phyloP scores from a whole-genome alignment of 2,113 vertebrate species.

The Balaeniceps rex region DNA sequence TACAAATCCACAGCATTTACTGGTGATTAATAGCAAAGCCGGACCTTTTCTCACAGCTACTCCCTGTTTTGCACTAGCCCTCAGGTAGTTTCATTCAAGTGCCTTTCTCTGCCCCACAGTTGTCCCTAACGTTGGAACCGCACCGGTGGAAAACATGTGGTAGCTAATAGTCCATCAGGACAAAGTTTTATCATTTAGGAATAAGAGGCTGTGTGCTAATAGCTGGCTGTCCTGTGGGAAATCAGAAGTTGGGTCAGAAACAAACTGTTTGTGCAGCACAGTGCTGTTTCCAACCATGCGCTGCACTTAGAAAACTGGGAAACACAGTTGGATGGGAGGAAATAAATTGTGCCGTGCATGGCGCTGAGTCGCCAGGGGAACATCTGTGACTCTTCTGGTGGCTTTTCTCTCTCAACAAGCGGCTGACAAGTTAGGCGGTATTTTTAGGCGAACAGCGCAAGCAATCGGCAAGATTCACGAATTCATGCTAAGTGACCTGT shows the following conservation, averaged over 20 bases:
- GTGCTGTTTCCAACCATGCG: neutral
- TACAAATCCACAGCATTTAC: neutral
- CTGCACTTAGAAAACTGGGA: neutral
- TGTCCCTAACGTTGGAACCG: neutral
- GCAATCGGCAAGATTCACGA: neutral
- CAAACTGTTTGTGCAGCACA: neutral
- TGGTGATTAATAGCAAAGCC: neutral
- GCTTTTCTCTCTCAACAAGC: neutral
- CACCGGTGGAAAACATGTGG: neutral
- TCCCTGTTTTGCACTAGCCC: neutral
- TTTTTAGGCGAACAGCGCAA: neutral
- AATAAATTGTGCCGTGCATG: neutral
- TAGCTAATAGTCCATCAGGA: too few relatives aligned
- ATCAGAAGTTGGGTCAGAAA: neutral
- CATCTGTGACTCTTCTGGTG: neutral
- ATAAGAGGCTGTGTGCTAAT: neutral
- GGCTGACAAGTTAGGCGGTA: neutral
- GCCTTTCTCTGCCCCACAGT: neutral
- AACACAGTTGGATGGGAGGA: neutral
- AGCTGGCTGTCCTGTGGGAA: neutral
- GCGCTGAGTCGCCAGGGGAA: too few relatives aligned
- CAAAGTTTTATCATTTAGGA: too few relatives aligned
- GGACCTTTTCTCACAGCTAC: neutral
- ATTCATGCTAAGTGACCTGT: neutral
- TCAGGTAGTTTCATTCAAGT: too few relatives aligned